These are phyloP conservation scores for Drosophila multiciliata DNA, from an alignment of 2,888 invertebrate species.

Conservation along the genomic window DNA sequence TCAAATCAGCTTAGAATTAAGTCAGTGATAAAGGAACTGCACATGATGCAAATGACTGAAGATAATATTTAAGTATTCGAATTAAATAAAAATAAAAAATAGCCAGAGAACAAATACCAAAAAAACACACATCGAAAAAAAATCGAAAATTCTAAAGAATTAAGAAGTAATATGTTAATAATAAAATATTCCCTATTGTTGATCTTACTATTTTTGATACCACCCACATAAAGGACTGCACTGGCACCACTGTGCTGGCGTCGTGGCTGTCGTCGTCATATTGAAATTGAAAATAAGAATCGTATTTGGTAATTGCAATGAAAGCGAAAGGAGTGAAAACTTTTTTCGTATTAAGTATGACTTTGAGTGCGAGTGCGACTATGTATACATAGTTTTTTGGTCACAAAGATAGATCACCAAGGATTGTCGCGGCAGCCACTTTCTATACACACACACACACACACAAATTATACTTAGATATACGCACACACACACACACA, in stretches of 20 bases:
- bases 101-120: background rate
- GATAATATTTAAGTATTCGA: background rate
- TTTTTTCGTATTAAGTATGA: slow-evolving; percentile 53
- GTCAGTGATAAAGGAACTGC: background rate
- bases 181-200: background rate
- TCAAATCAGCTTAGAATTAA: slow-evolving; percentile 5
- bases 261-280: slow-evolving; percentile 76
- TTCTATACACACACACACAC: slow-evolving; percentile 58
- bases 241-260: slow-evolving; percentile 47
- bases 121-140: background rate
- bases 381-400: slow-evolving; percentile 61
- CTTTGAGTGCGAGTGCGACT: slow-evolving; percentile 29
- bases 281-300: slow-evolving; percentile 81
- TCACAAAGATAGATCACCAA: slow-evolving; percentile 78
- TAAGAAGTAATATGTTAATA: background rate
- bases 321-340: slow-evolving; percentile 80
- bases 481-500: slow-evolving; percentile 8
- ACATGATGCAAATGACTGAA: background rate
- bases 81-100: background rate
- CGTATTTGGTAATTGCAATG: slow-evolving; percentile 79
- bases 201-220: rapidly evolving
- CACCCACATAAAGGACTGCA: slow-evolving; percentile 9
- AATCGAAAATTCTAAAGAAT: background rate
- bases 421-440: slow-evolving; percentile 67
- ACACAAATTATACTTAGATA: slow-evolving; percentile 13